Base-by-base conservation (phyloP, 2,888 invertebrate genomes). In the Drosophila engyochracea region DNA sequence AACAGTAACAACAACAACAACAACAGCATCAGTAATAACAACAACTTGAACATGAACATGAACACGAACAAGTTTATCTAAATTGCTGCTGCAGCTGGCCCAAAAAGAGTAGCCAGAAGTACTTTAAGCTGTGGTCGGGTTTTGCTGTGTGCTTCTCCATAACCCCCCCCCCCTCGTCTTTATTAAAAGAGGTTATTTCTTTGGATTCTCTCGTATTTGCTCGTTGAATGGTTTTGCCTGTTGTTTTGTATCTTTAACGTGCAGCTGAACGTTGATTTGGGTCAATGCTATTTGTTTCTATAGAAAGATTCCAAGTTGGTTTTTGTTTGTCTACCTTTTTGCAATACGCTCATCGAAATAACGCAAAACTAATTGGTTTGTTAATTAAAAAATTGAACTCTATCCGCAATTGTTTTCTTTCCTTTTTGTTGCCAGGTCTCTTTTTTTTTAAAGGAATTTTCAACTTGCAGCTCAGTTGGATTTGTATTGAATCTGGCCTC, bases 331-430 rank as follows among this genome's bases (percentile, higher is more conserved):
- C 33, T 55, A 62, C 66, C 47, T 41, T 22, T 44, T 44, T 22
- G 44, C 44, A 22, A 44, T 22, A 22, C 44, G 12, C 22, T 44
- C 44, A 22, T 44, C 44, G 44, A 44, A 44, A 44, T 79, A 90
- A 83, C 79, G 75, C 59, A 79, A 81, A 79, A 89, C 89, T 89
- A 86, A 86, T 86, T 90, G 89, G 89, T 86, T 86, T 86, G 89
- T 86, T 86, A 90, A 90, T 86, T 90, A 90, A 87, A 83, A 85
- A 88, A 79, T 81, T 82, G 79, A 71, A 64, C 47, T 53, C 47
- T 6, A 51, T 62, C 54, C 65, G 68, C 59, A 78, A 70, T 81
- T 72, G 64, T 66, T 70, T 82, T 66, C 12, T 14, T 37, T 55
- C 25, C 35, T 19, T 37, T 55, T 55, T 28, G 37, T 14, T 69